phyloP scores from a whole-genome alignment of 2,113 vertebrate species.

The Brevimyrus niger region DNA sequence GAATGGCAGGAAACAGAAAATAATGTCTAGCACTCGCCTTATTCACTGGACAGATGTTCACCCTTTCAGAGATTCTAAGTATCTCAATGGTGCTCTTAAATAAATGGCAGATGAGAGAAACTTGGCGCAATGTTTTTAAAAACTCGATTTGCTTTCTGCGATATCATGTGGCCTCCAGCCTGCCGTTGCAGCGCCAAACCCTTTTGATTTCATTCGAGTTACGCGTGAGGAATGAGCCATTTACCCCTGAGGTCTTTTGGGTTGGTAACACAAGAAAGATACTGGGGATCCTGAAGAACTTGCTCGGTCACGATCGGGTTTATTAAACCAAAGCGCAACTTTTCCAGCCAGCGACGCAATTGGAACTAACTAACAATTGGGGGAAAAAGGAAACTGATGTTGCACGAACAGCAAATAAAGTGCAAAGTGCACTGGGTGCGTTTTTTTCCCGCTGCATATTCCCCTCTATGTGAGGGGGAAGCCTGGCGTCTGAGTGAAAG shows the following conservation, averaged over 20 bases:
- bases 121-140: not conserved
- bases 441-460: not conserved
- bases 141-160: not conserved
- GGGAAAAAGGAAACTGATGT: not conserved
- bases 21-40: not conserved
- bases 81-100: not conserved
- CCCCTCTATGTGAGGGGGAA: not conserved
- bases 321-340: not conserved
- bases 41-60: constrained; percentile 2
- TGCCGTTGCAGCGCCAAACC: not conserved
- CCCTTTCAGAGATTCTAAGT: not conserved
- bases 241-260: not conserved
- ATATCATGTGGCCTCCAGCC: not conserved
- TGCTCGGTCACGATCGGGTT: not conserved
- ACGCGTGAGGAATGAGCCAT: not conserved
- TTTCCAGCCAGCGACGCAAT: not conserved
- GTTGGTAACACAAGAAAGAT: not conserved
- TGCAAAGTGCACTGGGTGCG: not conserved
- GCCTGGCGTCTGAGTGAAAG: not conserved
- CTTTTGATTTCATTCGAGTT: not conserved
- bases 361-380: not conserved
- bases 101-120: not conserved
- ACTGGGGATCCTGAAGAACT: not conserved
- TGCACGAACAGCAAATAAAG: not conserved
- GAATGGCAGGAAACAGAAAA: not conserved